Base-by-base conservation (phyloP, 2,888 invertebrate genomes). In the Syrista parreyssii region DNA sequence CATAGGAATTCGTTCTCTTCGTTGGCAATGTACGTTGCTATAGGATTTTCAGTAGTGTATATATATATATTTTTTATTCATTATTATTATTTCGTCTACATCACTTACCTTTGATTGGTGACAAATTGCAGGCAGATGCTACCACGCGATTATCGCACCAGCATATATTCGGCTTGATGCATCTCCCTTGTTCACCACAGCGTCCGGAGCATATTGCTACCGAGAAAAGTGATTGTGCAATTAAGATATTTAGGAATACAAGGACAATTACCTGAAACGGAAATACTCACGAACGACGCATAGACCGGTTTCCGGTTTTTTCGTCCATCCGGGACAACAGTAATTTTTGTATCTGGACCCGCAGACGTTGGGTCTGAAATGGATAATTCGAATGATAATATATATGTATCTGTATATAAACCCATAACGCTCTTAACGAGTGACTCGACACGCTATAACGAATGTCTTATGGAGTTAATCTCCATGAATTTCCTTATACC, bases 261-360 rank as follows among this genome's bases (percentile, higher is more conserved):
- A 77, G 82, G 68, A 80, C 4, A 15, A 40, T 15, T 40, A 1
- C 15, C 1, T 15, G 0, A 75, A 75, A 68, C 32, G 36, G 75
- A 74, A 35, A 77, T 91, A 95, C 97, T 96, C 93, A 97, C 97
- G 97, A 87, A 96, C 95, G 87, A 96, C 94, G 92, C 97, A 97
- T 75, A 96, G 93, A 82, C 95, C 94, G 68, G 95, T 94, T 84
- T 95, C 94, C 6, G 94, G 94, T 86, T 96, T 95, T 84, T 94
- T 94, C 31, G 94, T 94, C 97, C 97, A 97, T 23, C 97, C 97
- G 3, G 96, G 96, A 92, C 97, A 97, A 92, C 97, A 97, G 90
- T 95, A 95, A 89, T 94, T 95, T 89, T 94, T 94, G 89, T 94
- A 94, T 84, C 95, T 93, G 80, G 95, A 94, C 86, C 96, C 94